Evolutionary conservation across 2,888 invertebrate species (phyloP).

Genomic region (Julus scandinavius): DNA sequence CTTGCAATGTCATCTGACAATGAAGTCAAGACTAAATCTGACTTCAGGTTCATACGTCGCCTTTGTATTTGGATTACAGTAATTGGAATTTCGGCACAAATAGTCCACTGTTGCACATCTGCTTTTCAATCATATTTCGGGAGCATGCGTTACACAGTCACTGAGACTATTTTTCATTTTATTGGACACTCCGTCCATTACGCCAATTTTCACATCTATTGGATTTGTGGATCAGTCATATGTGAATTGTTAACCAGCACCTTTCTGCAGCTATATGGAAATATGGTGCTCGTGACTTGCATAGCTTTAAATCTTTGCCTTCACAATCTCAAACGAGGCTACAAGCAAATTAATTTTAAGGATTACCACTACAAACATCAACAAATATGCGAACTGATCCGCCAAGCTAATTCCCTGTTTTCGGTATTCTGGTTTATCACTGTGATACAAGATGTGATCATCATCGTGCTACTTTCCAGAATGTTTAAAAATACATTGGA

Average conservation of each 20-base stretch:
- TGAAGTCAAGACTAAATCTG: neutral
- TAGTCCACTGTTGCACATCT: neutral
- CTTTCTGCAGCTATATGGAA: neutral
- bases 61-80: neutral
- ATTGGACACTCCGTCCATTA: neutral
- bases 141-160: neutral
- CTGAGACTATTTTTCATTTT: neutral
- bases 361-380: neutral
- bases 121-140: neutral
- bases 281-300: neutral
- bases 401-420: neutral
- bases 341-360: neutral
- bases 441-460: neutral
- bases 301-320: neutral
- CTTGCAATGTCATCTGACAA: neutral
- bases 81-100: neutral
- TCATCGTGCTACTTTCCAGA: slow-evolving; percentile 2
- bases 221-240: neutral
- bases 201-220: neutral
- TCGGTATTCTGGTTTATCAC: neutral
- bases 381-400: neutral
- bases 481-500: neutral
- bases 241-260: neutral
- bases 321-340: neutral
- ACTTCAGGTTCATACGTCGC: neutral